phyloP scores from a whole-genome alignment of 1,140 invertebrate genomes.

The Heterodera schachtii region DNA sequence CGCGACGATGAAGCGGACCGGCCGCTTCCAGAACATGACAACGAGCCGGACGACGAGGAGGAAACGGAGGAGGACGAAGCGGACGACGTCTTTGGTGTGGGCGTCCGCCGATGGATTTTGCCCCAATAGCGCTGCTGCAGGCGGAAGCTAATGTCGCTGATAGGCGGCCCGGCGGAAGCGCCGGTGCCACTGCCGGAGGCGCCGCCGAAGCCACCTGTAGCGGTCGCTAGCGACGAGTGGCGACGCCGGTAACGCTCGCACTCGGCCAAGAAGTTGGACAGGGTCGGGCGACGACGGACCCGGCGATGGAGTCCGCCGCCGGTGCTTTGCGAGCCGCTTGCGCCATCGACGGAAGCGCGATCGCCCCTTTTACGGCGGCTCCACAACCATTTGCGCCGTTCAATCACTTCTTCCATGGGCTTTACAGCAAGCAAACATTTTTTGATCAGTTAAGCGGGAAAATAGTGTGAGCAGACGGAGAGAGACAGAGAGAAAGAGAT shows the following conservation, averaged over 20 bases:
- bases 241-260: slow-evolving; percentile 31
- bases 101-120: slow-evolving; percentile 24
- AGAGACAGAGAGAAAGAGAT: too few relatives aligned
- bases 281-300: slow-evolving; percentile 38
- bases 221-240: neutral
- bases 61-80: slow-evolving; percentile 15
- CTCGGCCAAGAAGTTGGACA: slow-evolving; percentile 40
- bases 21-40: slow-evolving; percentile 4
- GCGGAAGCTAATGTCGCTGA: slow-evolving; percentile 35
- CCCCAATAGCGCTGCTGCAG: slow-evolving; percentile 58
- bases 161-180: neutral
- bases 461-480: neutral
- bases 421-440: neutral
- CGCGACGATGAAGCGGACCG: neutral
- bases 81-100: slow-evolving; percentile 1
- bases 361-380: slow-evolving; percentile 2
- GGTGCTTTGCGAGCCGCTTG: neutral
- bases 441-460: neutral
- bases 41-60: neutral
- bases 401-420: slow-evolving; percentile 32
- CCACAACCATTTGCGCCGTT: slow-evolving; percentile 26
- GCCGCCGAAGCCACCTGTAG: slow-evolving; percentile 5
- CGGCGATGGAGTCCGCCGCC: neutral
- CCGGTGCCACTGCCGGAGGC: neutral
- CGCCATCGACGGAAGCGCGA: neutral